phyloP scores from a whole-genome alignment of 2,113 vertebrate species.

The Poeciliopsis prolifica region DNA sequence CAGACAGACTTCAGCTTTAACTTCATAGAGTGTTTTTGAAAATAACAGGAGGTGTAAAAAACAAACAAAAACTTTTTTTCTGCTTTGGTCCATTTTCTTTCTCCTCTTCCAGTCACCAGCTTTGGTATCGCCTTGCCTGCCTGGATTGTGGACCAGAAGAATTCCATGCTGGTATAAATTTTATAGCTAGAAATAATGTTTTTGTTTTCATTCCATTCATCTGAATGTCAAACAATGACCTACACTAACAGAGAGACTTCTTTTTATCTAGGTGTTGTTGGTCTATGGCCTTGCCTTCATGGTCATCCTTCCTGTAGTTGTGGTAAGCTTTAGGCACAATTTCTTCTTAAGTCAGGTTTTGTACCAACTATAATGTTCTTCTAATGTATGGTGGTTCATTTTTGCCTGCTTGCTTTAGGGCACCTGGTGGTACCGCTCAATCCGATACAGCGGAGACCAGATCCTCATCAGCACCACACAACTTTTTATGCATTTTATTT shows the following conservation, averaged over 20 bases:
- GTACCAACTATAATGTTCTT: neutral
- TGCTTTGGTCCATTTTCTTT: neutral
- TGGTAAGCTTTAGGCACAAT: conserved; percentile 81
- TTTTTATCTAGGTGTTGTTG: conserved; percentile 86
- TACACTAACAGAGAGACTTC: neutral
- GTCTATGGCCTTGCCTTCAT: conserved; percentile 98
- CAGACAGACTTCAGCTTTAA: too few species aligned
- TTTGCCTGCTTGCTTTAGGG: conserved; percentile 76
- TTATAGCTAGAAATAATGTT: neutral
- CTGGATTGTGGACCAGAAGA: conserved; percentile 99
- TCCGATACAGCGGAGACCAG: conserved; percentile 97
- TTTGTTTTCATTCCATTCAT: neutral
- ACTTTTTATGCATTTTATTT: conserved; percentile 98
- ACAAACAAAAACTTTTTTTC: neutral
- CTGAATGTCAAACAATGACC: neutral
- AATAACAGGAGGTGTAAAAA: neutral
- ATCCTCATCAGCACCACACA: conserved; percentile 98
- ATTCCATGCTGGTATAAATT: conserved; percentile 92
- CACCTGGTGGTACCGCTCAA: conserved; percentile 99
- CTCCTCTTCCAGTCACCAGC: conserved; percentile 84
- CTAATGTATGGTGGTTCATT: neutral
- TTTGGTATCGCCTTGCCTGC: conserved; percentile 97
- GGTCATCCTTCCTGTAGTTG: conserved; percentile 98
- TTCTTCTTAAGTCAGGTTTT: neutral
- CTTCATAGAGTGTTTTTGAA: neutral